These are phyloP conservation scores for Tiliacea aurago DNA, from an alignment of 2,888 invertebrate species.

Conservation along the genomic window DNA sequence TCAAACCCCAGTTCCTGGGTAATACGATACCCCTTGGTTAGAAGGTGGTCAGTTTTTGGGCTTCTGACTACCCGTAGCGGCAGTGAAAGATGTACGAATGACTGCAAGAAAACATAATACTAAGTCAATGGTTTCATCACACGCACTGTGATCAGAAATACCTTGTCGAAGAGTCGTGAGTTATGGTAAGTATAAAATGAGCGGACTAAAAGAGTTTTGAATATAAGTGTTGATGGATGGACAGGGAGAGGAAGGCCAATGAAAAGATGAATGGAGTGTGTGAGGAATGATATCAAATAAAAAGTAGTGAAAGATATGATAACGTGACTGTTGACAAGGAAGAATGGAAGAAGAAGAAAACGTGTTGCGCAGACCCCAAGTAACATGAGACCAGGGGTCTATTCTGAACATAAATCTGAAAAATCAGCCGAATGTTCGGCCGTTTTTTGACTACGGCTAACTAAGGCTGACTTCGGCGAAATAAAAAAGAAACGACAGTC, in stretches of 20 bases:
- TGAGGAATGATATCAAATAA: not conserved
- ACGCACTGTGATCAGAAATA: not conserved
- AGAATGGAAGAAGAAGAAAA: not conserved
- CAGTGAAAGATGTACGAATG: not conserved
- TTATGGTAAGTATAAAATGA: not conserved
- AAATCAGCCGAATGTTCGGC: too few species aligned
- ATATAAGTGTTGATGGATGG: not conserved
- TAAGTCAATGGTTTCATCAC: not conserved
- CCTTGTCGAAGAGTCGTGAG: too few species aligned
- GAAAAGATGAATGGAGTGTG: not conserved
- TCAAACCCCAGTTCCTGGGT: not conserved
- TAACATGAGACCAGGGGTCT: not conserved
- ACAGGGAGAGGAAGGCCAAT: not conserved
- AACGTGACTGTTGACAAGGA: not conserved
- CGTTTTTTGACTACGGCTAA: too few species aligned
- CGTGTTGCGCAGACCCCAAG: not conserved
- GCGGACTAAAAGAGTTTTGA: not conserved
- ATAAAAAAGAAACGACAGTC: too few species aligned
- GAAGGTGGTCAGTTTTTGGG: too few species aligned
- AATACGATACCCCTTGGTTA: not conserved
- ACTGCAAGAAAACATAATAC: not conserved
- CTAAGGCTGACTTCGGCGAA: too few species aligned
- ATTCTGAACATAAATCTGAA: too few species aligned
- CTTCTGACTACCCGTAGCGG: too few species aligned
- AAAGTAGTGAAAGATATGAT: not conserved